Evolutionary conservation across 2,888 invertebrate species (phyloP), one percentile per base, ranked within the genome.

Genomic region (Caenorhabditis sp.): DNA sequence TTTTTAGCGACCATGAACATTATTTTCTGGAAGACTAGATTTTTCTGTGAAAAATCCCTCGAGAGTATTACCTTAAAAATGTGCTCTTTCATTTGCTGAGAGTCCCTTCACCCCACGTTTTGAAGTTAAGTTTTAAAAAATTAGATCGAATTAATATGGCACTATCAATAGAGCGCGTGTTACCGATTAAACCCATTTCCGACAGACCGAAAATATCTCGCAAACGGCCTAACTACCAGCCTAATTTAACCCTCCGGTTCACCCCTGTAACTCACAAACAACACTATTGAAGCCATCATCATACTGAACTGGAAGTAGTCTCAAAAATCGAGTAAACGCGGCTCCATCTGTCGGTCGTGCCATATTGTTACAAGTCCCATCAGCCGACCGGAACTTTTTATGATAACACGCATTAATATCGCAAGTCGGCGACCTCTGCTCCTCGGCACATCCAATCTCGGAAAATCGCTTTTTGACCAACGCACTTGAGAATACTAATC

Each of bases 331-430:
- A 0, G 93, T 93, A 76, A 95, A 91, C 0, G 97, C 94, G 0
- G 95, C 92, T 7, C 97, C 97, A 94, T 95, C 94, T 59, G 92
- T 93, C 1, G 74, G 69, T 17, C 70, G 63, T 49, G 76, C 74
- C 94, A 91, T 89, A 59, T 99, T 99, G 89, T 99, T 99, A 88
- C 99, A 99, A 26, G 93, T 93, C 0, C 99, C 99, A 88, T 97
- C 97, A 68, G 94, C 91, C 66, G 92, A 92, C 0, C 97, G 92
- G 88, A 95, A 99, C 27, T 82, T 79, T 52, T 75, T 67, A 68
- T 87, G 84, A 75, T 74, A 87, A 72, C 87, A 87, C 49, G 71
- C 52, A 61, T 87, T 87, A 26, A 73, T 67, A n/a, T 69, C 65
- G 66, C 87, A 87, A 31, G 80, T 77, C 53, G 76, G 67, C 17